Evolutionary conservation across 2,113 vertebrate genomes (phyloP).

Genomic region (Myiagra hebetior): DNA sequence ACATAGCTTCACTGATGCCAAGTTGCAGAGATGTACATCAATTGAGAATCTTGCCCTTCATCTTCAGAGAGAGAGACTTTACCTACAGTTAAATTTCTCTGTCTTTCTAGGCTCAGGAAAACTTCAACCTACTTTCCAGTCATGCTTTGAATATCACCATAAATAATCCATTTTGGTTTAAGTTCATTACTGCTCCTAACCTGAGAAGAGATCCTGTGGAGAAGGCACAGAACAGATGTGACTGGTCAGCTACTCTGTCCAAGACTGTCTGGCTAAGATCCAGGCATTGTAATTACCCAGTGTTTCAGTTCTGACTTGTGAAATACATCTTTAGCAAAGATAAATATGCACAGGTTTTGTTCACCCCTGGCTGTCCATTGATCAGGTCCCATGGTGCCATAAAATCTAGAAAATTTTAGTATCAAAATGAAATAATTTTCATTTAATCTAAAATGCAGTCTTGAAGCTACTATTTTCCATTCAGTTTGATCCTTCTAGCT

Average conservation of each 20-base stretch:
- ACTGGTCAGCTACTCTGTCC: neutral
- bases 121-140: neutral
- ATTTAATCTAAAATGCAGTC: neutral
- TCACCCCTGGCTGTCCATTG: neutral
- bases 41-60: slow-evolving; percentile 17
- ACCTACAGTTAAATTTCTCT: neutral
- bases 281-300: neutral
- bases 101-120: neutral
- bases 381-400: neutral
- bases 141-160: neutral
- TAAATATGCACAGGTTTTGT: neutral
- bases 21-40: slow-evolving; percentile 44
- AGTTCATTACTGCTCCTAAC: neutral
- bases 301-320: neutral
- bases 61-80: slow-evolving; percentile 13
- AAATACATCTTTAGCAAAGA: neutral
- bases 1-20: slow-evolving; percentile 16
- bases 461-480: neutral
- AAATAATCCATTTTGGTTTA: neutral
- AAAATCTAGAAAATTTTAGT: neutral
- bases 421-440: neutral
- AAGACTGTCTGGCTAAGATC: neutral
- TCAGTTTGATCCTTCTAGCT: neutral
- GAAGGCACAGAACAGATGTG: neutral
- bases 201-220: neutral